phyloP scores from a whole-genome alignment of 2,797 vertebrate genomes.

The Bradypodion pumilum region DNA sequence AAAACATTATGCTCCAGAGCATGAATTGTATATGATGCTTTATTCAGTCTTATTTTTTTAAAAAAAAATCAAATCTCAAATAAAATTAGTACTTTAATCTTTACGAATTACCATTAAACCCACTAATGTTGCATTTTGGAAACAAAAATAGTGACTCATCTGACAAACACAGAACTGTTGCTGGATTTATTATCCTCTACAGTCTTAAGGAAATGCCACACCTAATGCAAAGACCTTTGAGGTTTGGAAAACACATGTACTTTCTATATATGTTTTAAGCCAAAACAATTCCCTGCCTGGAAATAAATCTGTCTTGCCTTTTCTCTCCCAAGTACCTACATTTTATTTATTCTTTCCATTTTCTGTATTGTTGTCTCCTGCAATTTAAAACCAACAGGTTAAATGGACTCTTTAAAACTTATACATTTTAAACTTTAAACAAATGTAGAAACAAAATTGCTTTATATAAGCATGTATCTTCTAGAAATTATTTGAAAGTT shows the following conservation, averaged over 20 bases:
- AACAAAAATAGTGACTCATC: slow-evolving; percentile 70
- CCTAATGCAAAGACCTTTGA: slow-evolving; percentile 68
- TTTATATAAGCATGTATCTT: slow-evolving; percentile 30
- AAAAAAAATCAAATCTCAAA: slow-evolving; percentile 41
- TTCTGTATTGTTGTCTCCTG: slow-evolving; percentile 83
- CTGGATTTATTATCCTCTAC: slow-evolving; percentile 70
- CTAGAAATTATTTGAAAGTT: slow-evolving; percentile 52
- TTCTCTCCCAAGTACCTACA: slow-evolving; percentile 80
- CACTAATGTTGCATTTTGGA: slow-evolving; percentile 54
- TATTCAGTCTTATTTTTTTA: too few relatives aligned
- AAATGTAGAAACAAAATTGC: slow-evolving; percentile 30
- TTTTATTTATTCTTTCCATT: slow-evolving; percentile 86
- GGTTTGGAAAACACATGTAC: slow-evolving; percentile 68
- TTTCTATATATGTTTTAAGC: slow-evolving; percentile 49
- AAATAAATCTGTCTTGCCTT: slow-evolving; percentile 70
- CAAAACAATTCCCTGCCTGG: slow-evolving; percentile 59
- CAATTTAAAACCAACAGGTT: slow-evolving; percentile 76
- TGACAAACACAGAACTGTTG: slow-evolving; percentile 65
- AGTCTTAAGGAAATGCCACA: slow-evolving; percentile 75
- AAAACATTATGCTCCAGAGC: not conserved
- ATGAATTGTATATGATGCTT: not conserved
- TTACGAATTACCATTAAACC: slow-evolving; percentile 56
- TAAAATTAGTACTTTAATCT: slow-evolving; percentile 51
- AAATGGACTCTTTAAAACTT: slow-evolving; percentile 66
- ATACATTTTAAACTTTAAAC: slow-evolving; percentile 59